Evolutionary conservation across 2,888 invertebrate species (phyloP).

Genomic region (Lasioglossum lativentre): DNA sequence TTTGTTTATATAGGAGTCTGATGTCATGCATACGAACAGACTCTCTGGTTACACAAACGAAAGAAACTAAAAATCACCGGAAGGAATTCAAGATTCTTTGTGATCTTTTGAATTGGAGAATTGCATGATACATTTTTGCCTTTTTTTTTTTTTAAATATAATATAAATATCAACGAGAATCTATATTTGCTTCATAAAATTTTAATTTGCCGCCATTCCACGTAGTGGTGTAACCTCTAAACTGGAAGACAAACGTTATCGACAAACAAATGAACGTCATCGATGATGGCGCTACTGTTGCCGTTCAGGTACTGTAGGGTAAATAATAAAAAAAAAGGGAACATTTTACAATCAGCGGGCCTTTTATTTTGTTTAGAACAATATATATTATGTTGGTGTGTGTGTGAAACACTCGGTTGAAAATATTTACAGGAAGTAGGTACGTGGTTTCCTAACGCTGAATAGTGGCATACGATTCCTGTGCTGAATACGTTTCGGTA

Average conservation of each 20-base stretch:
- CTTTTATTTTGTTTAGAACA: constrained; percentile 64
- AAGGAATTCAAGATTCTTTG: neutral
- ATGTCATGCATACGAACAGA: too few species aligned
- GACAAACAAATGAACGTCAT: neutral
- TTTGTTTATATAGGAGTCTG: too few species aligned
- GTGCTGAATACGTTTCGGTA: constrained; percentile 95
- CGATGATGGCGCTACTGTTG: neutral
- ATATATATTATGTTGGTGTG: constrained; percentile 45
- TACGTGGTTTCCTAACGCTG: constrained; percentile 93
- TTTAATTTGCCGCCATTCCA: neutral
- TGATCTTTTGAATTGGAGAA: neutral
- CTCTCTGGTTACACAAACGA: neutral
- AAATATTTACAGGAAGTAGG: constrained; percentile 88
- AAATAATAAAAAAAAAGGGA: neutral
- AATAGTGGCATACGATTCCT: constrained; percentile 93
- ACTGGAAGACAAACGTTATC: neutral
- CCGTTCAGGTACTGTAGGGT: neutral
- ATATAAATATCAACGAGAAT: neutral
- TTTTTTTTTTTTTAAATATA: neutral
- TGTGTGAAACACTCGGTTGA: constrained; percentile 42
- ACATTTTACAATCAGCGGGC: constrained; percentile 27
- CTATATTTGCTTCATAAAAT: neutral
- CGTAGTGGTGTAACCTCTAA: neutral
- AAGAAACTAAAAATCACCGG: neutral
- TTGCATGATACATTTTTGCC: neutral